A percentile compares a stretch with the other conserved stretches of the same genome.
Evolutionary conservation across 2,888 invertebrate species (phyloP).

Genomic region (Dermolepida albohirtum): DNA sequence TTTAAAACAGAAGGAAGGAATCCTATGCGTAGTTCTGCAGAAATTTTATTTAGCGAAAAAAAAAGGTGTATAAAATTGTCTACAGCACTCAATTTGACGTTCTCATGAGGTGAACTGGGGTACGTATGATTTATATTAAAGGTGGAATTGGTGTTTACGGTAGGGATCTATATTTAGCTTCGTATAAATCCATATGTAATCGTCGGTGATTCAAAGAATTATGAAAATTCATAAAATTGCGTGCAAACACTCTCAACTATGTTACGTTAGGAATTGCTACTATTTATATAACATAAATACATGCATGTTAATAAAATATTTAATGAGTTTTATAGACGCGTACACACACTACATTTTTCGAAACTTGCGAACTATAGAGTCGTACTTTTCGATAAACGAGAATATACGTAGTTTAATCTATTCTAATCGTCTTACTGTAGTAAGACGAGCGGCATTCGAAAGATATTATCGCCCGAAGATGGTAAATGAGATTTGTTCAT

Average conservation of each 20-base stretch:
- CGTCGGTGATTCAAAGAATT: slow-evolving; percentile 10
- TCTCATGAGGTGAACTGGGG: slow-evolving; percentile 22
- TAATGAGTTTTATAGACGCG: no score
- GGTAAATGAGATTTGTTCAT: no score
- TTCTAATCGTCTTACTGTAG: no score
- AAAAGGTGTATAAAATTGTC: slow-evolving; percentile 31
- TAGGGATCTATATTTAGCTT: slow-evolving; percentile 18
- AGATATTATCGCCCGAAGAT: no score
- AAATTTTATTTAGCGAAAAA: slow-evolving; percentile 32
- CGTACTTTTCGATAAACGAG: no score
- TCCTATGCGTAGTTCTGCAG: slow-evolving; percentile 22
- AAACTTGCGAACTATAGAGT: no score
- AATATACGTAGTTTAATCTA: no score
- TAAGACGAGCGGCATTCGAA: no score
- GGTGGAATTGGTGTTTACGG: slow-evolving; percentile 21
- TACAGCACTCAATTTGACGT: slow-evolving; percentile 30
- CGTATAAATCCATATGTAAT: slow-evolving; percentile 23
- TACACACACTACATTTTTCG: no score
- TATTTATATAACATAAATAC: slow-evolving; percentile 8
- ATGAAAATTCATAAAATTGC: slow-evolving; percentile 32
- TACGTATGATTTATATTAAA: slow-evolving; percentile 35
- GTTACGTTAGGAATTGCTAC: neutral
- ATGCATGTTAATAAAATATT: no score
- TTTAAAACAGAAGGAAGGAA: slow-evolving; percentile 1
- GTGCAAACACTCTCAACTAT: neutral